A percentile compares a stretch with the other conserved stretches of the same genome.
These are phyloP conservation scores for Drosophila takahashii DNA, from an alignment of 1,140 invertebrate genomes.

Conservation along the genomic window DNA sequence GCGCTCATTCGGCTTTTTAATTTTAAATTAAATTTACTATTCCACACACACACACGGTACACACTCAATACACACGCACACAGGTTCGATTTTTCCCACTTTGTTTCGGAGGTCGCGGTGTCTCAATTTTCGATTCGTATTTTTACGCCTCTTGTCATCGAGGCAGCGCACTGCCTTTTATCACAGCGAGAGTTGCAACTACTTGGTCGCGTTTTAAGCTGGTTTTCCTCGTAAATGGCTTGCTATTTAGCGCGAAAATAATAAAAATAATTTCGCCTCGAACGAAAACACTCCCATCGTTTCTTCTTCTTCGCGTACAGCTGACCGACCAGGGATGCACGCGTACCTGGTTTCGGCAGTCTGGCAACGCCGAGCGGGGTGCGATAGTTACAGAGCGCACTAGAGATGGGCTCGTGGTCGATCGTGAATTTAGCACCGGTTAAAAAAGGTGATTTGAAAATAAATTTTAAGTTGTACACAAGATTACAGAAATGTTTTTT, in stretches of 20 bases:
- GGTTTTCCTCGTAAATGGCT: constrained; percentile 40
- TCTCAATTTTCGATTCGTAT: constrained; percentile 53
- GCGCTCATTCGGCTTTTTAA: constrained; percentile 37
- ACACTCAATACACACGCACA: constrained; percentile 43
- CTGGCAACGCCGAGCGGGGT: not conserved
- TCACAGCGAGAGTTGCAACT: constrained; percentile 23
- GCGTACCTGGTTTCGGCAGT: constrained; percentile 10
- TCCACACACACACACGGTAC: constrained; percentile 39
- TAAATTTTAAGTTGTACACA: too few relatives aligned
- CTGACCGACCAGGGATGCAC: constrained; percentile 85
- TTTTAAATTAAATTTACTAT: constrained; percentile 67
- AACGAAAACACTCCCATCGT: constrained; percentile 77
- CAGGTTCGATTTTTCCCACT: constrained; percentile 79
- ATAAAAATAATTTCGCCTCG: constrained; percentile 51
- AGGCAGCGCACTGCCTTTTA: constrained; percentile 20
- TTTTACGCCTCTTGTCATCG: constrained; percentile 37
- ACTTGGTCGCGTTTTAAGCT: constrained; percentile 32
- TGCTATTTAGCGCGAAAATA: constrained; percentile 58
- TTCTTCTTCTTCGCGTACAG: constrained; percentile 62
- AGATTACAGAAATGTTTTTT: too few relatives aligned
- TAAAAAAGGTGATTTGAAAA: too few relatives aligned
- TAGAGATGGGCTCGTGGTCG: too few relatives aligned
- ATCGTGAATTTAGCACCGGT: too few relatives aligned
- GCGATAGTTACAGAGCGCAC: not conserved
- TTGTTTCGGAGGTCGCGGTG: constrained; percentile 71